Evolutionary conservation across 2,113 vertebrate species (phyloP).

Genomic region (Empidonax alnorum): DNA sequence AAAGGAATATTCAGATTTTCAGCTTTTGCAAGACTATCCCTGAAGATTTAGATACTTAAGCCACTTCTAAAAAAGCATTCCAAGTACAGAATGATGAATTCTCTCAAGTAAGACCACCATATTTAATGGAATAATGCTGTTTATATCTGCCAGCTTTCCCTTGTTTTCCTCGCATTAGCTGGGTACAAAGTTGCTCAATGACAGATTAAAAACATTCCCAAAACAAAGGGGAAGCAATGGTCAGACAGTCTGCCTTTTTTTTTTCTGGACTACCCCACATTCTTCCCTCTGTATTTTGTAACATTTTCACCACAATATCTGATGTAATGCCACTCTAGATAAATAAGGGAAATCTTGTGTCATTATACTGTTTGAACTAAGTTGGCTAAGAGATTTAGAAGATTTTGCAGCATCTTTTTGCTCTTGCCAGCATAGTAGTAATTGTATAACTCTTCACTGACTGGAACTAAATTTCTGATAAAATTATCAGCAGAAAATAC

Average conservation of each 20-base stretch:
- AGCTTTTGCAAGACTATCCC: not conserved
- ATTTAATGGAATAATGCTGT: not conserved
- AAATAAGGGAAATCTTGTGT: not conserved
- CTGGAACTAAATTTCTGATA: not conserved
- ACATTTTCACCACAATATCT: not conserved
- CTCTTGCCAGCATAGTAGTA: not conserved
- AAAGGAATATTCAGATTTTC: not conserved
- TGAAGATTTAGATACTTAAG: not conserved
- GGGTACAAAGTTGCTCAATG: not conserved
- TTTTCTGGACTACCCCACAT: not conserved
- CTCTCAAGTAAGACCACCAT: not conserved
- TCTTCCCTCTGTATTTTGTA: not conserved
- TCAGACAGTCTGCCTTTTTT: not conserved
- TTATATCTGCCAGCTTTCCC: constrained; percentile 11
- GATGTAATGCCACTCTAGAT: not conserved
- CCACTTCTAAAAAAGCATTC: not conserved
- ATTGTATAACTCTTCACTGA: not conserved
- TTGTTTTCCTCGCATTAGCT: not conserved
- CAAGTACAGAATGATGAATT: not conserved
- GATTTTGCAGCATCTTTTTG: not conserved
- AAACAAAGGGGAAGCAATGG: not conserved
- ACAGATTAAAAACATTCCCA: not conserved
- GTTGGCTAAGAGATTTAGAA: not conserved
- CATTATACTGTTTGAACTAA: not conserved
- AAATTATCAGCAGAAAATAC: not conserved